phyloP scores from a whole-genome alignment of 1,140 invertebrate species.

The Drosophila erecta region DNA sequence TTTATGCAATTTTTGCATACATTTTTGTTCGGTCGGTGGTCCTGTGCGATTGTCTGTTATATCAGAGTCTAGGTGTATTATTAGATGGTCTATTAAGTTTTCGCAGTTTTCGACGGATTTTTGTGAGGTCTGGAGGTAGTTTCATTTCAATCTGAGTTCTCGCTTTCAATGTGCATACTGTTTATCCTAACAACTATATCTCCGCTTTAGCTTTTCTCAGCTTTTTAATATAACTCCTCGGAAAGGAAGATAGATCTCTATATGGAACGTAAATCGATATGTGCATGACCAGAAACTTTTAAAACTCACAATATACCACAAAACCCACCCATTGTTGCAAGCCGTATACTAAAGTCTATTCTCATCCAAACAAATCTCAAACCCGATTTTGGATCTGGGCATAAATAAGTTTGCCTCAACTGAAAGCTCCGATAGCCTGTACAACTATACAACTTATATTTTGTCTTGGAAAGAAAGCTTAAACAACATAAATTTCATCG shows the following conservation, averaged over 20 bases:
- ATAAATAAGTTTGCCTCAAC: constrained; percentile 48
- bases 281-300: constrained; percentile 3
- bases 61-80: constrained; percentile 45
- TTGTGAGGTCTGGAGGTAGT: not conserved
- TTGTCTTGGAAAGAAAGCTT: constrained; percentile 18
- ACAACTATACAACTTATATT: constrained; percentile 52
- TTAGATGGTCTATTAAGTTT: constrained; percentile 59
- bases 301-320: constrained; percentile 17
- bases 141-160: constrained; percentile 6
- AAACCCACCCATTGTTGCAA: constrained; percentile 63
- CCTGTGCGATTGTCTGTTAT: constrained; percentile 45
- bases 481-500: constrained; percentile 19
- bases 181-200: constrained; percentile 18
- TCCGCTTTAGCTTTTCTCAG: constrained; percentile 40
- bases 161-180: constrained; percentile 52
- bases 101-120: constrained; percentile 57
- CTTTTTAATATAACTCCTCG: constrained; percentile 2
- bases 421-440: constrained; percentile 68
- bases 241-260: not conserved
- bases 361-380: constrained; percentile 24
- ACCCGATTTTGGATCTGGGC: constrained; percentile 59
- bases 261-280: too few relatives aligned
- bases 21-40: not conserved
- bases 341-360: constrained; percentile 29
- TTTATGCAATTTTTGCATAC: not conserved